Percentiles rank a stretch among this genome's conserved stretches.
Evolutionary conservation across 2,888 invertebrate genomes (phyloP).

Genomic region (Mythimna impura): DNA sequence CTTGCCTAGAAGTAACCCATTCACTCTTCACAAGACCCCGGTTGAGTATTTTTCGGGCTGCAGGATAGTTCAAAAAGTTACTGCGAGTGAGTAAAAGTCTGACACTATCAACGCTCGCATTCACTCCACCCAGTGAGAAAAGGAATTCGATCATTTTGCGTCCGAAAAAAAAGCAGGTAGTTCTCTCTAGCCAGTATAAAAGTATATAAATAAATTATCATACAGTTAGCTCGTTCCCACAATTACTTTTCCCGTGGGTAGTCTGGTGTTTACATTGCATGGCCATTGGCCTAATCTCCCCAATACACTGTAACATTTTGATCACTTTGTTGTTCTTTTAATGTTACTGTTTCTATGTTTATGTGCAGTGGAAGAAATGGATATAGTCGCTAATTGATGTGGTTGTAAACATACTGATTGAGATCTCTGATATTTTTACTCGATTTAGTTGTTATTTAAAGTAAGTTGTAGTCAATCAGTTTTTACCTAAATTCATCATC

Average conservation of each 20-base stretch:
- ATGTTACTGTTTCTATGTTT: slow-evolving; percentile 7
- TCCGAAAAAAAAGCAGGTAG: slow-evolving; percentile 1
- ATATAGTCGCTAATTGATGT: slow-evolving; percentile 29
- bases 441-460: neutral
- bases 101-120: too few species aligned
- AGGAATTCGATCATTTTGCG: too few species aligned
- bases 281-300: slow-evolving; percentile 49
- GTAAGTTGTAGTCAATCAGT: neutral
- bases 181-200: neutral
- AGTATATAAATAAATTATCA: slow-evolving; percentile 3
- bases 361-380: slow-evolving; percentile 17
- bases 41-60: too few species aligned
- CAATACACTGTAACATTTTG: slow-evolving; percentile 23
- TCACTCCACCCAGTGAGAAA: too few species aligned
- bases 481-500: too few species aligned
- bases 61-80: too few species aligned
- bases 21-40: too few species aligned
- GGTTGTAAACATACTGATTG: slow-evolving; percentile 25
- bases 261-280: slow-evolving; percentile 43
- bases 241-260: slow-evolving; percentile 31
- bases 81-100: too few species aligned
- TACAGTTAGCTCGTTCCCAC: slow-evolving; percentile 11
- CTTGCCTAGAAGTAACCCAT: too few species aligned
- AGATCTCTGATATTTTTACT: neutral
- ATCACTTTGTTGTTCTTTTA: slow-evolving; percentile 23